These are phyloP conservation scores for Imbricaverruca yamaguchii DNA, from an alignment of 2,888 invertebrate genomes.

Conservation along the genomic window DNA sequence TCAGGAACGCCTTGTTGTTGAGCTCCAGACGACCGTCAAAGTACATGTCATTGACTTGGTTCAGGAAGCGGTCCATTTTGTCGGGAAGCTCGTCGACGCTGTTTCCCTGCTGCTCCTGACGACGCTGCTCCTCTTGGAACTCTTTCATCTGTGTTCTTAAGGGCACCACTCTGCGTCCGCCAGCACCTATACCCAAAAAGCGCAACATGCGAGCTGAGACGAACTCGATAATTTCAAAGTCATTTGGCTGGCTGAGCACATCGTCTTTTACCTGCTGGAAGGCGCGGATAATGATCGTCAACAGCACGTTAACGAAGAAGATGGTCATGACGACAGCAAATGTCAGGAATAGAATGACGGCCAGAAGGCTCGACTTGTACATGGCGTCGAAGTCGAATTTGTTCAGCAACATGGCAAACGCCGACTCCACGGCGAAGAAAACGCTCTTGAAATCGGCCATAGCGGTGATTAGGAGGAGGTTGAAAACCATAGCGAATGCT, in stretches of 20 bases:
- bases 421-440: slow-evolving; percentile 41
- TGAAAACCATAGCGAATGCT: slow-evolving; percentile 40
- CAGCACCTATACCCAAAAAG: neutral
- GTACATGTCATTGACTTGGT: neutral
- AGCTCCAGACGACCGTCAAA: neutral
- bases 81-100: neutral
- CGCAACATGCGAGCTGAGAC: neutral
- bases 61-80: slow-evolving; percentile 6
- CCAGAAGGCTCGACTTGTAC: slow-evolving; percentile 34
- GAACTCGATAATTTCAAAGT: slow-evolving; percentile 43
- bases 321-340: slow-evolving; percentile 40
- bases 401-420: slow-evolving; percentile 45
- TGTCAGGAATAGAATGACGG: slow-evolving; percentile 40
- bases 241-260: slow-evolving; percentile 41
- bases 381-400: slow-evolving; percentile 42
- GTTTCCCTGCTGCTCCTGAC: neutral
- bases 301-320: slow-evolving; percentile 41
- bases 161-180: neutral
- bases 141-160: neutral
- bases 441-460: slow-evolving; percentile 38
- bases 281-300: slow-evolving; percentile 41
- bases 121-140: neutral
- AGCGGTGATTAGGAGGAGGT: slow-evolving; percentile 36
- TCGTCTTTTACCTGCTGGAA: slow-evolving; percentile 40
- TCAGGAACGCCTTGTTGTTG: neutral